These are phyloP conservation scores for Petrocephalus schoutedeni DNA, from an alignment of 2,797 vertebrate genomes.

Conservation along the genomic window DNA sequence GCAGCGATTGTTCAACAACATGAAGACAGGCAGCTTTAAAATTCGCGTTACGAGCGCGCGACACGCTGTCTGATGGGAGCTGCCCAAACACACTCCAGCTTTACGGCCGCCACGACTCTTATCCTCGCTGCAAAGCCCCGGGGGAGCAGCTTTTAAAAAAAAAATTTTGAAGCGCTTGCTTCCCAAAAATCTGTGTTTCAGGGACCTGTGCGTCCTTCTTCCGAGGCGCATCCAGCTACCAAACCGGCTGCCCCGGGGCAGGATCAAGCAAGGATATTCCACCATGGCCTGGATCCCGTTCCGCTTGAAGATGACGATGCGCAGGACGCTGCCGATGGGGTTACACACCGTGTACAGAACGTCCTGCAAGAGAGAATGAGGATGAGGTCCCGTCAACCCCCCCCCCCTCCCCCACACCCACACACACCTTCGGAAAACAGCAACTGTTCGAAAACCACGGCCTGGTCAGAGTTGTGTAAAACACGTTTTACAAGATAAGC, in stretches of 20 bases:
- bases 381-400: background rate
- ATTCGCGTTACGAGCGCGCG: background rate
- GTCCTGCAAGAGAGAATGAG: conserved; percentile 62
- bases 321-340: conserved; percentile 87
- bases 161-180: background rate
- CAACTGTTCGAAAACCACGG: background rate
- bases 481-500: background rate
- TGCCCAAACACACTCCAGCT: background rate
- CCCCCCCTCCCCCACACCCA: background rate
- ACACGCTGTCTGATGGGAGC: background rate
- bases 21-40: background rate
- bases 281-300: conserved; percentile 98
- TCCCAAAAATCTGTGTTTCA: background rate
- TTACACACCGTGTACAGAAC: conserved; percentile 94
- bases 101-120: background rate
- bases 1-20: background rate
- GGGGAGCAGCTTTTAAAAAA: background rate
- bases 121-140: background rate
- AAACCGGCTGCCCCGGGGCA: background rate
- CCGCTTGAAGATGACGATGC: conserved; percentile 96
- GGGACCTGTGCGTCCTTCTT: background rate
- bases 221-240: background rate
- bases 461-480: background rate
- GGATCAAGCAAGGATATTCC: conserved; percentile 81
- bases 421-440: background rate